phyloP scores from a whole-genome alignment of 2,888 invertebrate species.

The Ctena decussata region DNA sequence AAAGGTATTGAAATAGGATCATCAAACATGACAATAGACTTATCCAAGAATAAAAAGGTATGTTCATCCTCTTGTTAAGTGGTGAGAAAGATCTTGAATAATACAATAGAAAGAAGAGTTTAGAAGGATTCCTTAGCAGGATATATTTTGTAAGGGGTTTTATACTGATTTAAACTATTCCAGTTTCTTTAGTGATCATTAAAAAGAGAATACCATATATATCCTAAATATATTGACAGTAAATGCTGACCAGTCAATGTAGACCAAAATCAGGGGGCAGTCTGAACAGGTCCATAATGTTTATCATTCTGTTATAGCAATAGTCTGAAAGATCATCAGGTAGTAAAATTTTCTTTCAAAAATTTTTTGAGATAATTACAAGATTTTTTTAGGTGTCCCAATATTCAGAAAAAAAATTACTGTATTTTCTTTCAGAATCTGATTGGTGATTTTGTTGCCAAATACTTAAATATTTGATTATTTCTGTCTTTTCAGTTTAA shows the following conservation, averaged over 20 bases:
- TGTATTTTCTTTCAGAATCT: neutral
- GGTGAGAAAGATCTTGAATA: neutral
- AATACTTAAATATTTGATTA: neutral
- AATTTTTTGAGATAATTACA: no score
- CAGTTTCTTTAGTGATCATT: neutral
- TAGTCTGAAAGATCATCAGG: no score
- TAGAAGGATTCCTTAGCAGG: conserved; percentile 10
- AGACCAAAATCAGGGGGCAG: no score
- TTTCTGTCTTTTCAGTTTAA: neutral
- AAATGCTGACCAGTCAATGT: no score
- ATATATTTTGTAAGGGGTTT: conserved; percentile 57
- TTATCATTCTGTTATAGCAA: no score
- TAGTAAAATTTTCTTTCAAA: no score
- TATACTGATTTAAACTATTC: neutral
- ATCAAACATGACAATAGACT: neutral
- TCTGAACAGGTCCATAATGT: no score
- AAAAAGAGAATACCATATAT: neutral
- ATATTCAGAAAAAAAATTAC: no score
- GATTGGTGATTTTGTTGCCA: neutral
- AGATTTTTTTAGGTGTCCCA: no score
- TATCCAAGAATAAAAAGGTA: neutral
- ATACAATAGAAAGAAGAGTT: neutral
- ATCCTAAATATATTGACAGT: no score
- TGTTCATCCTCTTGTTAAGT: neutral
- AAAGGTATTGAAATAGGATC: neutral